Conservation (phyloP, 2,888 invertebrate genomes). For the Agrochola macilenta region DNA sequence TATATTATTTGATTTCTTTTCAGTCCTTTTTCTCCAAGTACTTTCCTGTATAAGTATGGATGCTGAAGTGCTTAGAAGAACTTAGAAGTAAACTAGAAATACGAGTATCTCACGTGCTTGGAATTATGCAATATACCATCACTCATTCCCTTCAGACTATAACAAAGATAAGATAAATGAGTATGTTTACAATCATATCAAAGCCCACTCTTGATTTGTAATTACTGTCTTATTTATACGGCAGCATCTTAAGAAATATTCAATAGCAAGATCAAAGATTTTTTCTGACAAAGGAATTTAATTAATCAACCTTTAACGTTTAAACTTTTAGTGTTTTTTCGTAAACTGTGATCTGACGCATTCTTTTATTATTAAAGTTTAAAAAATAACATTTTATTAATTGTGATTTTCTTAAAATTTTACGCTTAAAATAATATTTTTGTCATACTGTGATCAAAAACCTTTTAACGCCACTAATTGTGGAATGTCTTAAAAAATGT, state of each 20-base stretch:
- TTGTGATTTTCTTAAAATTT: background rate
- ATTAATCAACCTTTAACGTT: conserved; percentile 18
- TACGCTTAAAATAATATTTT: background rate
- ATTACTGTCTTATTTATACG: conserved; percentile 16
- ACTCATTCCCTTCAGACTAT: background rate
- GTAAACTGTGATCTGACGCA: background rate
- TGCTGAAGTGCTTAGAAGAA: background rate
- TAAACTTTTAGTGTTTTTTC: background rate
- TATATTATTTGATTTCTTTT: no score
- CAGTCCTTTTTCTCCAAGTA: no score
- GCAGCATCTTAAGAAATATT: background rate
- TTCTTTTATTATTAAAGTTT: background rate
- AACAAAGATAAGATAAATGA: conserved; percentile 33
- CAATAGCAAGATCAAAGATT: conserved; percentile 21
- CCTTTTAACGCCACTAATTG: background rate
- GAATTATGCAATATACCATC: background rate
- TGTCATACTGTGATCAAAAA: background rate
- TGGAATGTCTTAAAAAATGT: background rate
- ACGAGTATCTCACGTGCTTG: background rate
- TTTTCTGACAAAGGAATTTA: conserved; percentile 11
- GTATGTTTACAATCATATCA: conserved; percentile 14
- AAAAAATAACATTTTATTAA: background rate
- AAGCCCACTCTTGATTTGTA: conserved; percentile 1
- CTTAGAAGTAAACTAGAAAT: background rate
- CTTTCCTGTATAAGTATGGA: background rate